Percentiles rank a stretch among this genome's conserved stretches.
phyloP scores from a whole-genome alignment of 2,113 vertebrate genomes.

The Calypte anna region DNA sequence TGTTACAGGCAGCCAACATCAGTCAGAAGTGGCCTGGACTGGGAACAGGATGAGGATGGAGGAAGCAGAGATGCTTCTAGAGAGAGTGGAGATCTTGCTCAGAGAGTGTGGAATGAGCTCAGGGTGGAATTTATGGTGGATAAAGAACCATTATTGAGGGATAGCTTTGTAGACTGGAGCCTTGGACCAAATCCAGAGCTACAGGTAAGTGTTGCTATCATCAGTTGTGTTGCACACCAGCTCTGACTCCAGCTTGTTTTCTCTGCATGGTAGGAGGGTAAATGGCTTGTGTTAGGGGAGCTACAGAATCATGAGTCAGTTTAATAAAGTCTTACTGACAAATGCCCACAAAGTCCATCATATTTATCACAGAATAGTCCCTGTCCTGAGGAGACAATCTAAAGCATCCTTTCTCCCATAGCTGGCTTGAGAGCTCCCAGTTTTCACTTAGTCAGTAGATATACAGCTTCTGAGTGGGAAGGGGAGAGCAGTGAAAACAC shows the following conservation, averaged over 20 bases:
- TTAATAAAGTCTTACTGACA: background rate
- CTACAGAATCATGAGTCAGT: background rate
- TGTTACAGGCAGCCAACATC: background rate
- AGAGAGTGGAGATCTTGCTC: background rate
- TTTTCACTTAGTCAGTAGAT: background rate
- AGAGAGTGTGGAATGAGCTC: background rate
- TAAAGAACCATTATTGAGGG: background rate
- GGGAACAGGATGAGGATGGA: background rate
- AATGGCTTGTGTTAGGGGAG: background rate
- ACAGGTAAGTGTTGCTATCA: accelerated
- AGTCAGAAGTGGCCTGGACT: background rate
- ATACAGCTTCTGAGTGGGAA: background rate
- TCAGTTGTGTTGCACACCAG: background rate
- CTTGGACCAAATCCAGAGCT: background rate
- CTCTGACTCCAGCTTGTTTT: background rate
- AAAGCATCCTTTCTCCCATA: background rate
- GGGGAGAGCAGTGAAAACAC: background rate
- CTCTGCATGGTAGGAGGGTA: background rate
- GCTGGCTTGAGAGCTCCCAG: background rate
- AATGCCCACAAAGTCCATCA: background rate
- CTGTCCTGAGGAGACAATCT: background rate
- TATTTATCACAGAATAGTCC: background rate
- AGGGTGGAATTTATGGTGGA: background rate
- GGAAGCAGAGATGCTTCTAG: background rate
- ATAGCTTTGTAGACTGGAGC: background rate